phyloP scores from a whole-genome alignment of 1,140 invertebrate species.

The Psix sp. region DNA sequence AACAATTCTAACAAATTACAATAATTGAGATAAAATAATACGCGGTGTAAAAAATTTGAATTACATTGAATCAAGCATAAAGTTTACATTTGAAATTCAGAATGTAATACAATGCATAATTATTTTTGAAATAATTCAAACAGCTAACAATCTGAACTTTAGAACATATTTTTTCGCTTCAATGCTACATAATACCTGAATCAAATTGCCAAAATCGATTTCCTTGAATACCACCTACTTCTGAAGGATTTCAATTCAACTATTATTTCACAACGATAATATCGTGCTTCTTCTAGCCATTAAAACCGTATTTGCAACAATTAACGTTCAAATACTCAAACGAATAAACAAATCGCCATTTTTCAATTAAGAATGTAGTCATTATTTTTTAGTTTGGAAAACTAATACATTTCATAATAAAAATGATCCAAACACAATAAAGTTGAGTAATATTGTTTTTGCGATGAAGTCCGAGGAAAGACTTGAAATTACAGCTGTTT shows the following conservation, averaged over 20 bases:
- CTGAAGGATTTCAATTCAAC: conserved; percentile 2
- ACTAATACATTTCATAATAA: too few species aligned
- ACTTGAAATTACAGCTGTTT: too few species aligned
- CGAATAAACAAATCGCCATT: too few species aligned
- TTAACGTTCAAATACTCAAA: background rate
- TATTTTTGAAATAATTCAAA: background rate
- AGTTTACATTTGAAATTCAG: background rate
- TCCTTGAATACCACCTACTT: background rate
- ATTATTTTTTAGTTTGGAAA: too few species aligned
- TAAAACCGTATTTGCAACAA: background rate
- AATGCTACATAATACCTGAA: conserved; percentile 1
- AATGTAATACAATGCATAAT: background rate
- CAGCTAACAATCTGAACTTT: conserved; percentile 4
- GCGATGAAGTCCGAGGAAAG: too few species aligned
- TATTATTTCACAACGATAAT: conserved; percentile 4
- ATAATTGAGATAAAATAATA: too few species aligned
- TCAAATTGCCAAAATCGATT: conserved; percentile 1
- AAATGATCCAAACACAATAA: too few species aligned
- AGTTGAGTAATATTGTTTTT: too few species aligned
- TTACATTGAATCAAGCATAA: background rate
- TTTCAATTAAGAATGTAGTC: too few species aligned
- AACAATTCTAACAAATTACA: too few species aligned
- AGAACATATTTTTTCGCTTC: background rate
- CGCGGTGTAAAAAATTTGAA: too few species aligned
- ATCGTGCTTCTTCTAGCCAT: too few species aligned